These are phyloP conservation scores for Sapajus apella DNA, from an alignment of 2,113 vertebrate genomes.

Conservation along the genomic window DNA sequence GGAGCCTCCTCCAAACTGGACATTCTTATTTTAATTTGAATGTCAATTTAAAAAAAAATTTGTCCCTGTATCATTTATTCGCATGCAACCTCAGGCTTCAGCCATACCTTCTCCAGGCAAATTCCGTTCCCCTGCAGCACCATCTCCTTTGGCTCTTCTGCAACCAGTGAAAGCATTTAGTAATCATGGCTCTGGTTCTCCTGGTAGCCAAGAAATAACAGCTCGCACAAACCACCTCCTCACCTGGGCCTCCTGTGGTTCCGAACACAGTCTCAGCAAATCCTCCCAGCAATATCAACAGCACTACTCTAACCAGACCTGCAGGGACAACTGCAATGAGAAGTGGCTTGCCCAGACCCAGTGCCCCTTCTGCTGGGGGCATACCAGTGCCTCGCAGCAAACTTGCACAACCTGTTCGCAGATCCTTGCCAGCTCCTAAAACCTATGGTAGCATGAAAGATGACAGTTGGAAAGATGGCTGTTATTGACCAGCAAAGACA, in stretches of 20 bases:
- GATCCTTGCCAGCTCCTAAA: conserved; percentile 95
- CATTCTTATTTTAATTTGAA: too few relatives aligned
- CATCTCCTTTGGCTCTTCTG: conserved; percentile 94
- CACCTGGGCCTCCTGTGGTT: conserved; percentile 82
- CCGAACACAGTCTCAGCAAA: conserved; percentile 82
- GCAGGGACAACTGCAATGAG: conserved; percentile 86
- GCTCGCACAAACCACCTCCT: conserved; percentile 84
- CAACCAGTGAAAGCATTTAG: conserved; percentile 95
- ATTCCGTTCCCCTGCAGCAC: conserved; percentile 92
- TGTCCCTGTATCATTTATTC: too few relatives aligned
- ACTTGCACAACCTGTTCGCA: conserved; percentile 96
- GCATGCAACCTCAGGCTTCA: too few relatives aligned
- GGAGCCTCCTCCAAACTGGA: too few relatives aligned
- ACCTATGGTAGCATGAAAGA: conserved; percentile 90
- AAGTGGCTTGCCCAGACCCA: conserved; percentile 95
- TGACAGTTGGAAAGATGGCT: conserved; percentile 98
- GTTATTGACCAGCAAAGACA: conserved; percentile 89
- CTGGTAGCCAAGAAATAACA: conserved; percentile 82
- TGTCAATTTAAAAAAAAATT: too few relatives aligned
- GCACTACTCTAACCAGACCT: conserved; percentile 91
- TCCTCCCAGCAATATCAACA: conserved; percentile 85
- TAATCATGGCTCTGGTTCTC: conserved; percentile 85
- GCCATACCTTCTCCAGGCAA: conserved; percentile 94
- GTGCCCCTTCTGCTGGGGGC: conserved; percentile 89
- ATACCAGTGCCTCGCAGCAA: conserved; percentile 98